phyloP scores from a whole-genome alignment of 23 tunicate genomes.

The Trididemnum clinides region DNA sequence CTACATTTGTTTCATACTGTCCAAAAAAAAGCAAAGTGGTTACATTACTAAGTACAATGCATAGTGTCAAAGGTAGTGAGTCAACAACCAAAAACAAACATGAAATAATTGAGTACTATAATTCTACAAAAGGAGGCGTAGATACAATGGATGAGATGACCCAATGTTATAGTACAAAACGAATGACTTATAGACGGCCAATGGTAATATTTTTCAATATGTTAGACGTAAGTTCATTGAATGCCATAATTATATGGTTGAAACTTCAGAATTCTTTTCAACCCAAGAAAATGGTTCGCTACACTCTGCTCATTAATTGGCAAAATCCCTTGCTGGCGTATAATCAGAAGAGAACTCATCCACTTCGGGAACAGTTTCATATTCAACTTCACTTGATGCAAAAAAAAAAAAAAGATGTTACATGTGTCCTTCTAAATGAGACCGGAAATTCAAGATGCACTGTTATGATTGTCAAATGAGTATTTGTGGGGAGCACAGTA shows the following conservation, averaged over 20 bases:
- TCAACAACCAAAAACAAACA: too few relatives aligned
- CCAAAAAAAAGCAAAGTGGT: too few relatives aligned
- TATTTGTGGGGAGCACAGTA: too few relatives aligned
- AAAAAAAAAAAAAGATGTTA: background rate
- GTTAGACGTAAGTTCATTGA: background rate
- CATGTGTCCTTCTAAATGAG: background rate
- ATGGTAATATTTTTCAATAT: too few relatives aligned
- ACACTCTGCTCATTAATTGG: background rate
- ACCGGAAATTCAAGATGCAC: background rate
- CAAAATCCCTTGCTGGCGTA: background rate
- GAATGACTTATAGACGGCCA: background rate
- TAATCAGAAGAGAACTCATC: background rate
- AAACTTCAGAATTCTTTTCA: background rate
- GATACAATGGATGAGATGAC: too few relatives aligned
- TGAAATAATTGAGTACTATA: too few relatives aligned
- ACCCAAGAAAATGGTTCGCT: background rate
- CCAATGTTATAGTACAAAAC: background rate
- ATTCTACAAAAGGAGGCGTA: too few relatives aligned
- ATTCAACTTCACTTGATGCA: background rate
- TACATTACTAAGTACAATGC: too few relatives aligned
- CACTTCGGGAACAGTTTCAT: too few relatives aligned
- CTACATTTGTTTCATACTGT: background rate
- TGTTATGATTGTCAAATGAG: too few relatives aligned
- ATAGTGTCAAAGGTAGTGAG: too few relatives aligned
- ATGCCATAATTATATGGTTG: background rate